phyloP scores from a whole-genome alignment of 1,140 invertebrate species.

The Aricia agestis region DNA sequence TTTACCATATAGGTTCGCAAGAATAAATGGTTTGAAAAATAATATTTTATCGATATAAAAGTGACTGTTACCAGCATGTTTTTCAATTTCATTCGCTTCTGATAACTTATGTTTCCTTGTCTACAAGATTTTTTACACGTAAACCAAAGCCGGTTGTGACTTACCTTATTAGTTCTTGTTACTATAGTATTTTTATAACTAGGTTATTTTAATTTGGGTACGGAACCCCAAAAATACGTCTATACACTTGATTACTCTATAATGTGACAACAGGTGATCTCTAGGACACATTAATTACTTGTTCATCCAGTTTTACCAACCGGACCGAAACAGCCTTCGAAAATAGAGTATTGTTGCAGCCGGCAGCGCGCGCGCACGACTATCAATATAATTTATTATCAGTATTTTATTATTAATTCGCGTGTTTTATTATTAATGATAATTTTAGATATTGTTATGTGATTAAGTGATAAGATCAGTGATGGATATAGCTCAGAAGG shows the following conservation, averaged over 20 bases:
- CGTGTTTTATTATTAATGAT: conserved; percentile 21
- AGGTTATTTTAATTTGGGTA: no score
- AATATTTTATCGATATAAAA: no score
- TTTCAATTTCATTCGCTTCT: no score
- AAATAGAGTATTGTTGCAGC: neutral
- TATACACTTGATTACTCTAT: no score
- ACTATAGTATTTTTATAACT: no score
- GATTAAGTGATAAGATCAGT: conserved; percentile 13
- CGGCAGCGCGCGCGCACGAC: neutral
- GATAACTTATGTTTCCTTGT: no score
- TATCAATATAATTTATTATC: neutral
- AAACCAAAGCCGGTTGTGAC: no score
- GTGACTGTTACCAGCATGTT: no score
- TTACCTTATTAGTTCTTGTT: no score
- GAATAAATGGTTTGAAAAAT: no score
- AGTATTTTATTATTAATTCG: neutral
- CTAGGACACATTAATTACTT: neutral
- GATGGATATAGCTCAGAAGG: conserved; percentile 44
- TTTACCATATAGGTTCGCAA: no score
- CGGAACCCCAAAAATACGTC: neutral
- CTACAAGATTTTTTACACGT: no score
- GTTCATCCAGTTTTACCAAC: neutral
- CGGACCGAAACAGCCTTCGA: neutral
- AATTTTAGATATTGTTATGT: conserved; percentile 18
- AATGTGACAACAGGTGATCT: neutral